Evolutionary conservation across 2,888 invertebrate genomes (phyloP).

Genomic region (Drosophila tanythrix): DNA sequence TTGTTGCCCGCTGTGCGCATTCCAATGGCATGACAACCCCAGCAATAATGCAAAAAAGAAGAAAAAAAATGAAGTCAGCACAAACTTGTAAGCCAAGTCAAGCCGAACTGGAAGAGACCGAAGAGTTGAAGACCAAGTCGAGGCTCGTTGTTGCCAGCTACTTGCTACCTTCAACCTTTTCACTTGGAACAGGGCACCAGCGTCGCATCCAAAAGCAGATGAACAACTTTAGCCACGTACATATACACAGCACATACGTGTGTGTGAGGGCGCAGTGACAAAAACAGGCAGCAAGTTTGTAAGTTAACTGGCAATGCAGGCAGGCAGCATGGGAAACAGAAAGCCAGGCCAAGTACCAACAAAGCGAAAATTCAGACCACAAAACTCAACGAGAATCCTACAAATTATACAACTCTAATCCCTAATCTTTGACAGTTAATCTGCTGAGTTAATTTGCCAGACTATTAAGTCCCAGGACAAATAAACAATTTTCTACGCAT

Average conservation of each 20-base stretch:
- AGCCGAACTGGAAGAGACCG: constrained; percentile 36
- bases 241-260: constrained; percentile 1
- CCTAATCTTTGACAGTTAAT: constrained; percentile 74
- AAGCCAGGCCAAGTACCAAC: constrained; percentile 18
- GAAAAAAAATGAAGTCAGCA: constrained; percentile 27
- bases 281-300: constrained; percentile 17
- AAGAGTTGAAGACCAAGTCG: constrained; percentile 26
- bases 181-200: constrained; percentile 30
- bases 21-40: constrained; percentile 80
- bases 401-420: constrained; percentile 33
- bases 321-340: constrained; percentile 19
- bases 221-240: constrained; percentile 30
- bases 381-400: constrained; percentile 28
- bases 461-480: constrained; percentile 5
- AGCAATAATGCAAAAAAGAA: constrained; percentile 42
- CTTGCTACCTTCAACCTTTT: constrained; percentile 73
- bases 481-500: constrained; percentile 4
- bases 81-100: constrained; percentile 60
- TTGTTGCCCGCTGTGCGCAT: constrained; percentile 57
- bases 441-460: constrained; percentile 56
- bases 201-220: constrained; percentile 36
- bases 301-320: constrained; percentile 11
- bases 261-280: constrained; percentile 5
- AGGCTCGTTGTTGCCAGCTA: constrained; percentile 30
- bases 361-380: constrained; percentile 20